A percentile compares a stretch with the other conserved stretches of the same genome.
Evolutionary conservation across 2,888 invertebrate species (phyloP).

Genomic region (Embidobia sp.): DNA sequence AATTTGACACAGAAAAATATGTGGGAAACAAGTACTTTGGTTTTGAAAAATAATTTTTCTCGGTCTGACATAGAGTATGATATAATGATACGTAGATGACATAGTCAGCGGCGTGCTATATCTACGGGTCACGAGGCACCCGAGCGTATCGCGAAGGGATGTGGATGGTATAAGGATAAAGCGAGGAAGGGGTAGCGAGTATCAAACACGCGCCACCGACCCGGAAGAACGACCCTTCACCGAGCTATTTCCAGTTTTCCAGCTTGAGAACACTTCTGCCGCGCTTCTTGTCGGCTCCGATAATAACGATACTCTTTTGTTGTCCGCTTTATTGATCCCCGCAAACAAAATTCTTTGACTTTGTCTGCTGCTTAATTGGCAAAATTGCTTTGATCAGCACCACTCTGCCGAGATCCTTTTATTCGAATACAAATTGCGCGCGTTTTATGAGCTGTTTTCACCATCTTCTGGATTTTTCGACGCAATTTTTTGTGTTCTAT

Average conservation of each 20-base stretch:
- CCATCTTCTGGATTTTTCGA: no score
- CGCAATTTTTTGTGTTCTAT: no score
- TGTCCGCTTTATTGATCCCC: slow-evolving; percentile 45
- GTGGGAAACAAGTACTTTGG: no score
- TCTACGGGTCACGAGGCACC: slow-evolving; percentile 34
- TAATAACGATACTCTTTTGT: slow-evolving; percentile 63
- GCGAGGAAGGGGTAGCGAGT: slow-evolving; percentile 49
- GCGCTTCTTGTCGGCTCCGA: slow-evolving; percentile 39
- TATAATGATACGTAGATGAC: slow-evolving; percentile 27
- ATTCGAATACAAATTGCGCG: slow-evolving; percentile 21
- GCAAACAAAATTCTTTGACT: slow-evolving; percentile 53
- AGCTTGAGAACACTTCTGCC: slow-evolving; percentile 48
- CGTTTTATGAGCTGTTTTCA: no score
- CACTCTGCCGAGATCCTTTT: slow-evolving; percentile 9
- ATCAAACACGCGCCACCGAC: slow-evolving; percentile 74
- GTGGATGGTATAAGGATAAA: slow-evolving; percentile 27
- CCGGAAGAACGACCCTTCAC: slow-evolving; percentile 75
- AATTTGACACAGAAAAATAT: no score
- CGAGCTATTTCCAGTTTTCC: slow-evolving; percentile 61
- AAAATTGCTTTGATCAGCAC: slow-evolving; percentile 39
- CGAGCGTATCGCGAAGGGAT: slow-evolving; percentile 50
- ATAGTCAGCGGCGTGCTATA: slow-evolving; percentile 30
- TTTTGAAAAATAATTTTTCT: not conserved
- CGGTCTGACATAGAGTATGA: not conserved
- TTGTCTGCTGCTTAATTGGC: slow-evolving; percentile 54